Evolutionary conservation across 2,113 vertebrate genomes (phyloP), one percentile per base, ranked within the genome.

Genomic region (Kryptolebias marmoratus): DNA sequence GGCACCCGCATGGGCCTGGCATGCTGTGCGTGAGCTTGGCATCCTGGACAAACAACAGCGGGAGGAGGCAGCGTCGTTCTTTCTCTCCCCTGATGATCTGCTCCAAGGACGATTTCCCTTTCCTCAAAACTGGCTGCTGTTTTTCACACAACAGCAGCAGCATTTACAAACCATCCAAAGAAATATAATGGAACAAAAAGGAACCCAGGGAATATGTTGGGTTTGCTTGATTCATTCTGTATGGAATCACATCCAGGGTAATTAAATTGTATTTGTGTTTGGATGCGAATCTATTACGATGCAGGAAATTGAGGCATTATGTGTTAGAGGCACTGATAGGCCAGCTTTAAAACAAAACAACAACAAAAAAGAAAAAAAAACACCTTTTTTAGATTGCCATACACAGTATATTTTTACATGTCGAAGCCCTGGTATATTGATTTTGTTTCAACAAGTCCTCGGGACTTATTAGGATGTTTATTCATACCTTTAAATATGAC

Each of bases 1-100:
- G 88, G 84, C 82, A 66, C 72, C 85, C 64, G 71, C 89, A 85
- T 84, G 91, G 82, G 87, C 80, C 90, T 92, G 92, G 92, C 88
- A 87, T 81, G 75, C 73, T 56, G 74, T 52, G 85, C 69, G 2
- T 80, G 83, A 75, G 87, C 77, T 85, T 90, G 91, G 90, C 89
- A 90, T 84, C 82, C 73, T 78, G 86, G 82, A 81, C 75, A 74
- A 89, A 89, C 88, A 87, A 86, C 90, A 86, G 90, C 88, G 81
- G 90, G 90, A 71, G 83, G 87, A 87, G 84, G 81, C 85, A 84
- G 83, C 79, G 85, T 78, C 80, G n/a, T 77, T 75, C 82, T 75
- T 48, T 82, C 80, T 82, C 76, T 74, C 65, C 75, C 78, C 85
- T 73, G 76, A 78, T 83, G 82, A 83, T 80, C 85, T 66, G 79